phyloP scores from a whole-genome alignment of 2,888 invertebrate species.

The Liposcelis brunnea region DNA sequence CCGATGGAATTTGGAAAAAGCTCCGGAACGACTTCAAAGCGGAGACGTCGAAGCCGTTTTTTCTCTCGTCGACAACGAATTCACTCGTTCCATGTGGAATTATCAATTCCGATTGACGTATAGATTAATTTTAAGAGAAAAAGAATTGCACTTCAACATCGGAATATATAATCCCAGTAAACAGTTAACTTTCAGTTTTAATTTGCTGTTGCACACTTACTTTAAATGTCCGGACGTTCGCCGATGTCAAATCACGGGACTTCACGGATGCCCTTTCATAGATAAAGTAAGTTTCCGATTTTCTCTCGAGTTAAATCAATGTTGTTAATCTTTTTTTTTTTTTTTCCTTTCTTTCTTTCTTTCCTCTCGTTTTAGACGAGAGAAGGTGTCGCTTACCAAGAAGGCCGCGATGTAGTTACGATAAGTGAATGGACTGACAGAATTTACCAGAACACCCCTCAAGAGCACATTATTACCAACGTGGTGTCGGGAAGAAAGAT shows the following conservation, averaged over 20 bases:
- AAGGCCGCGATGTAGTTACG: constrained; percentile 76
- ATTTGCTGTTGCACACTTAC: constrained; percentile 85
- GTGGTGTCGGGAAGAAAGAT: constrained; percentile 82
- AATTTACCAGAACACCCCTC: constrained; percentile 83
- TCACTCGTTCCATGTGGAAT: constrained; percentile 87
- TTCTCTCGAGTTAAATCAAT: neutral
- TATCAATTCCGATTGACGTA: constrained; percentile 86
- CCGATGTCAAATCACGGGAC: constrained; percentile 78
- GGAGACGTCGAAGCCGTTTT: constrained; percentile 87
- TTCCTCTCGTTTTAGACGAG: constrained; percentile 40
- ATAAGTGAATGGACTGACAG: constrained; percentile 87
- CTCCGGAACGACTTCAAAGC: constrained; percentile 71
- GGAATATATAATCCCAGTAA: constrained; percentile 88
- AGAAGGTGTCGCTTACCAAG: constrained; percentile 71
- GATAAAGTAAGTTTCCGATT: constrained; percentile 47
- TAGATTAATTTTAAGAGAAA: constrained; percentile 75
- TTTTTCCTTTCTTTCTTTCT: constrained; percentile 5
- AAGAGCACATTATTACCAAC: constrained; percentile 83
- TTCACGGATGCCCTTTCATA: constrained; percentile 77
- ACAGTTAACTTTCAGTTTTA: constrained; percentile 78
- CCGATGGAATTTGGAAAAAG: constrained; percentile 79
- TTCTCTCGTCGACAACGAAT: constrained; percentile 81
- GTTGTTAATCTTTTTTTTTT: constrained; percentile 9
- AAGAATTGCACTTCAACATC: constrained; percentile 83
- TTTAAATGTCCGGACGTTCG: constrained; percentile 90